Evolutionary conservation across 1,140 invertebrate species (phyloP).

Genomic region (Apis cerana): DNA sequence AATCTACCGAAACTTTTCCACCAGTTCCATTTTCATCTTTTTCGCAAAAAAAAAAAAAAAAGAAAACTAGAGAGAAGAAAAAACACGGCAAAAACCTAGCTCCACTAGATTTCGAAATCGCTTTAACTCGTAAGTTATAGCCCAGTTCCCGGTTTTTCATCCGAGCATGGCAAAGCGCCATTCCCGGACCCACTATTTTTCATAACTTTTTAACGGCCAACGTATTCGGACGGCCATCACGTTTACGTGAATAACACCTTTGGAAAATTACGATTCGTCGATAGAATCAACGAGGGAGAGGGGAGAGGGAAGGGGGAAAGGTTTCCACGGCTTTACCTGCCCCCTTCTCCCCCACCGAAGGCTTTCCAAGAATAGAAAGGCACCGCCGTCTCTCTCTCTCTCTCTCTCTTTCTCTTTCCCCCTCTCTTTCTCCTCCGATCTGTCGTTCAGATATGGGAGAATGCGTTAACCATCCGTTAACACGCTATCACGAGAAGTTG

Average conservation of each 20-base stretch:
- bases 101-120: background rate
- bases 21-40: background rate
- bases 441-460: slow-evolving; percentile 53
- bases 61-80: background rate
- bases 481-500: slow-evolving; percentile 57
- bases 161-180: background rate
- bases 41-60: background rate
- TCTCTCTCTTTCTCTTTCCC: background rate
- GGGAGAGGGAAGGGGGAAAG: no score
- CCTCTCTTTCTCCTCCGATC: slow-evolving; percentile 47
- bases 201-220: slow-evolving; percentile 8
- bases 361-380: slow-evolving; percentile 57
- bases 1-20: background rate
- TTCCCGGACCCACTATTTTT: background rate
- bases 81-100: no score
- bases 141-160: no score
- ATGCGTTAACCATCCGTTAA: slow-evolving; percentile 67
- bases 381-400: slow-evolving; percentile 7
- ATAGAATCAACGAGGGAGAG: slow-evolving; percentile 31
- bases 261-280: slow-evolving; percentile 42
- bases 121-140: background rate
- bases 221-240: slow-evolving; percentile 8
- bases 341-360: no score
- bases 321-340: slow-evolving; percentile 30
- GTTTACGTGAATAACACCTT: slow-evolving; percentile 31